These are phyloP conservation scores for Drosophila prostipennis DNA, from an alignment of 2,888 invertebrate species.

Conservation along the genomic window DNA sequence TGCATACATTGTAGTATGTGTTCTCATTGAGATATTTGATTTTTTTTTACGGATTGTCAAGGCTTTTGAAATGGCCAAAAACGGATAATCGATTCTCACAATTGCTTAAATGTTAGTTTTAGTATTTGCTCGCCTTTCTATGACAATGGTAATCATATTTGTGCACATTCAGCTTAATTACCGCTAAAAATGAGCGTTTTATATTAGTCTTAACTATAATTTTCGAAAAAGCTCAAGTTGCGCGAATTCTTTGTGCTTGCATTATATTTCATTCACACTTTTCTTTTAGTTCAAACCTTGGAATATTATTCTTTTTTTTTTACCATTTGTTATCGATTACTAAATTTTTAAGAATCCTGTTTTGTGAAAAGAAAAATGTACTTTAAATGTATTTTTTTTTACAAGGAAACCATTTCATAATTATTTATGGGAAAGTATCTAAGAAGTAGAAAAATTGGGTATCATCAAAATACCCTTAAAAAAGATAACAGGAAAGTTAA, in stretches of 20 bases:
- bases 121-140: slow-evolving; percentile 54
- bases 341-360: no score
- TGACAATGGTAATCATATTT: slow-evolving; percentile 84
- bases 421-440: no score
- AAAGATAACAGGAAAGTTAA: background rate
- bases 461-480: background rate
- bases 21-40: slow-evolving; percentile 32
- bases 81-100: slow-evolving; percentile 65
- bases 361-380: no score
- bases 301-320: no score
- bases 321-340: no score
- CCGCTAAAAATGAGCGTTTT: background rate
- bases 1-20: slow-evolving; percentile 24
- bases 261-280: no score
- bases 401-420: no score
- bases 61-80: slow-evolving; percentile 44
- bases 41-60: slow-evolving; percentile 28
- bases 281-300: no score
- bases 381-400: no score
- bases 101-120: slow-evolving; percentile 42
- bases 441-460: no score
- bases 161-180: slow-evolving; percentile 16
- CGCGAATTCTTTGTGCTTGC: no score
- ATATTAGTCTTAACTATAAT: background rate
- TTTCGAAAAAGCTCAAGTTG: background rate